Evolutionary conservation across 2,113 vertebrate genomes (phyloP).

Genomic region (Ammospiza nelsoni): DNA sequence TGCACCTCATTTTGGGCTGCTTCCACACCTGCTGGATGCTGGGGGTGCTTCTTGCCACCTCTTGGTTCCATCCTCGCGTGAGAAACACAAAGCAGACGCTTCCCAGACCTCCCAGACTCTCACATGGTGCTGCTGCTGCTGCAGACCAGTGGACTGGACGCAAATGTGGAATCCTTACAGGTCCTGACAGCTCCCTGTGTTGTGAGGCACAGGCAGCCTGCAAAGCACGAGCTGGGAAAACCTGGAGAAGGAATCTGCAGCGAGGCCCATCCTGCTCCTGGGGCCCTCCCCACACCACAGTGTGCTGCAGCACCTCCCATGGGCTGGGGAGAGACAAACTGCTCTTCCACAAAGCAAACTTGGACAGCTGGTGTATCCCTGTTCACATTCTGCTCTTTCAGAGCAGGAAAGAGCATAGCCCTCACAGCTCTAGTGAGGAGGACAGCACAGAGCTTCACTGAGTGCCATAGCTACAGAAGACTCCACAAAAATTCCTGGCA

Average conservation of each 20-base stretch:
- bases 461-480: accelerated
- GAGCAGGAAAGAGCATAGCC: accelerated
- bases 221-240: neutral
- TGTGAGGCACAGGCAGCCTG: accelerated
- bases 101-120: neutral
- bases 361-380: neutral
- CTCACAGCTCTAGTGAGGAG: neutral
- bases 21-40: neutral
- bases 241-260: accelerated
- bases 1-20: neutral
- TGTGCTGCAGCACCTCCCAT: accelerated
- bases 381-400: neutral
- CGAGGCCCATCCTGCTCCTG: neutral
- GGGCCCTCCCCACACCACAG: accelerated
- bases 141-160: neutral
- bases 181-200: neutral
- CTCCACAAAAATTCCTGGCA: accelerated
- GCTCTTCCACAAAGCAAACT: neutral
- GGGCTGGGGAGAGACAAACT: too few relatives aligned
- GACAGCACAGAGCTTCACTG: neutral
- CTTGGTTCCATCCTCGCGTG: neutral
- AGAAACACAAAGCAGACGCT: neutral
- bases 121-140: neutral
- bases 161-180: neutral
- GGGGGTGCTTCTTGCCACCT: neutral